These are phyloP conservation scores for Lasioglossum zephyrum DNA, from an alignment of 2,888 invertebrate species.

Conservation along the genomic window DNA sequence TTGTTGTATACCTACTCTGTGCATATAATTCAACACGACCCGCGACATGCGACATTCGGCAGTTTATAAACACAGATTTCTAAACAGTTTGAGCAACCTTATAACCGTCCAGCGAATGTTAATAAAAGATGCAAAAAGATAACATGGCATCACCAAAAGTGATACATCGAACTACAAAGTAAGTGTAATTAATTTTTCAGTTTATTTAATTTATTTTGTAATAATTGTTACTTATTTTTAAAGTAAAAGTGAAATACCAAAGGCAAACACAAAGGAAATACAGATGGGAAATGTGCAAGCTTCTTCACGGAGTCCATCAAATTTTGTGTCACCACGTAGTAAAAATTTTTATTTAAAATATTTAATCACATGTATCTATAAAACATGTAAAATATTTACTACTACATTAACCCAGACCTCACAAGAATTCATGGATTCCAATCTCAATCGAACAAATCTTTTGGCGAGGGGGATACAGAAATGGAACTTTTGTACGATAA, in stretches of 20 bases:
- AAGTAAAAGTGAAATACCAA: background rate
- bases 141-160: background rate
- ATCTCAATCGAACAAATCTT: background rate
- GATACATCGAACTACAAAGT: background rate
- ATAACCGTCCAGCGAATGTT: too few relatives aligned
- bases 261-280: background rate
- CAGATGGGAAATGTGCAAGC: background rate
- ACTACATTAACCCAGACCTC: background rate
- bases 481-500: constrained; percentile 68
- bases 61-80: too few relatives aligned
- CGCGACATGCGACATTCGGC: too few relatives aligned
- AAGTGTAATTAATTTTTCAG: background rate
- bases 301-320: background rate
- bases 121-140: too few relatives aligned
- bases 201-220: background rate
- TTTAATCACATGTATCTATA: background rate
- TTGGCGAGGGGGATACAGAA: constrained; percentile 62
- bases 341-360: background rate
- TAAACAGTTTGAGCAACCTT: too few relatives aligned
- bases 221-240: background rate
- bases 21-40: too few relatives aligned
- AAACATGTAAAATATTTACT: background rate
- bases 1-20: too few relatives aligned
- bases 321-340: background rate
- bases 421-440: too few relatives aligned